Base-by-base conservation (phyloP, 1,140 invertebrate species). In the Hylaeus volcanicus region DNA sequence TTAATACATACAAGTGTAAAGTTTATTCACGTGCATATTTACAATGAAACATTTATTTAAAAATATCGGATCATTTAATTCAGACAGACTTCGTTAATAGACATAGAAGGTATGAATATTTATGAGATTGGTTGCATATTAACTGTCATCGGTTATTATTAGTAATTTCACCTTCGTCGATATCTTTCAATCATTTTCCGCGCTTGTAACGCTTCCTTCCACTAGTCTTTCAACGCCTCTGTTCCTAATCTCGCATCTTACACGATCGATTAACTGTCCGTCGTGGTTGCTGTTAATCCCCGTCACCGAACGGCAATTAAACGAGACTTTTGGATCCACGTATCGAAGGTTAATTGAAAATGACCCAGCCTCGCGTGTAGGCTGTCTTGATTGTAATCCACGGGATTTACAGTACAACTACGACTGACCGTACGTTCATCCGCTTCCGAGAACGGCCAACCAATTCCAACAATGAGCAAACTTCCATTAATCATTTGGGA, bases 291-390 rank as follows among this genome's bases (percentile, higher is more conserved):
- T 14, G 53, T 37, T 76, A 69, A 69, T 69, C 55, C 51, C 53
- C 56, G 56, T 60, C 65, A 2, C 43, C 60, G 4, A n/a, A 41
- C 45, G 15, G 12, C 74, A 74, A 74, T 74, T 74, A 53, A 80
- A 74, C n/a, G 26, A 48, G 55, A 78, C 26, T 78, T 43, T 55
- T 51, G 6, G 45, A 43, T 45, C 66, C 64, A 15, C 60, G 37
- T 15, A 81, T 78, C 74, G 70, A 70, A 85, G 84, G 74, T 86
- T 81, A 86, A 86, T 86, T 70, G 69, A 85, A 68, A 72, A 45
- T 69, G 83, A 85, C 74, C 73, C 41, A 41, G 39, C 15, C 41
- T 37, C 61, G 41, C 60, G 53, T 53, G 60, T 79, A 56, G 83
- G 58, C n/a, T 8, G 64, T 43, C 55, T 51, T 82, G 72, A 77